phyloP scores from a whole-genome alignment of 1,140 invertebrate genomes.

The Branchinecta lindahli region DNA sequence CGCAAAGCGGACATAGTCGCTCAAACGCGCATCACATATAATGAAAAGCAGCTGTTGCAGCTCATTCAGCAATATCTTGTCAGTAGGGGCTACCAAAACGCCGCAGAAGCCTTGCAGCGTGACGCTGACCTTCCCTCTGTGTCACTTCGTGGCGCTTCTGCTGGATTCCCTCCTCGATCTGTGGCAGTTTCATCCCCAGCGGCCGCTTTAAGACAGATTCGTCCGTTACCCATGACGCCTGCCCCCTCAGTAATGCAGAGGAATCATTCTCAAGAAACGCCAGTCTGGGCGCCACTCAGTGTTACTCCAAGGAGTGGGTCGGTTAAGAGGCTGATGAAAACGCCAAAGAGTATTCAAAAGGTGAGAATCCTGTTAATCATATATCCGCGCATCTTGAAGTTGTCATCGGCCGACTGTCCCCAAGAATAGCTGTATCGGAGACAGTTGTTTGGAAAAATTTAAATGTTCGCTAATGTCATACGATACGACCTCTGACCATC shows the following conservation, averaged over 20 bases:
- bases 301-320: background rate
- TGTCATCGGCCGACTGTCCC: too few species aligned
- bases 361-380: background rate
- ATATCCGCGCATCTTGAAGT: too few species aligned
- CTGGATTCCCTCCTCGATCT: slow-evolving; percentile 20
- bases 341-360: background rate
- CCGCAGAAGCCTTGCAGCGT: slow-evolving; percentile 52
- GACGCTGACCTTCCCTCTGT: slow-evolving; percentile 48
- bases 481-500: too few species aligned
- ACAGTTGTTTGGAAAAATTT: too few species aligned
- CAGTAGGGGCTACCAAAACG: slow-evolving; percentile 51
- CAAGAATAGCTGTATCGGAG: too few species aligned
- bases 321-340: background rate
- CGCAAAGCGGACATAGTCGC: slow-evolving; percentile 69
- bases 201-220: too few species aligned
- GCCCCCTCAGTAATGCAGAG: too few species aligned
- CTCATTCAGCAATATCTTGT: slow-evolving; percentile 77
- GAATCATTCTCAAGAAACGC: too few species aligned
- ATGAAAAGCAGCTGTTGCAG: slow-evolving; percentile 78
- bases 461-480: too few species aligned
- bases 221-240: too few species aligned
- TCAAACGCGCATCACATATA: slow-evolving; percentile 83
- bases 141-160: slow-evolving; percentile 20
- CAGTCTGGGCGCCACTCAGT: too few species aligned
- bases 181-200: slow-evolving; percentile 18